Evolutionary conservation across 2,888 invertebrate genomes (phyloP).

Genomic region (Apodemia hepburni): DNA sequence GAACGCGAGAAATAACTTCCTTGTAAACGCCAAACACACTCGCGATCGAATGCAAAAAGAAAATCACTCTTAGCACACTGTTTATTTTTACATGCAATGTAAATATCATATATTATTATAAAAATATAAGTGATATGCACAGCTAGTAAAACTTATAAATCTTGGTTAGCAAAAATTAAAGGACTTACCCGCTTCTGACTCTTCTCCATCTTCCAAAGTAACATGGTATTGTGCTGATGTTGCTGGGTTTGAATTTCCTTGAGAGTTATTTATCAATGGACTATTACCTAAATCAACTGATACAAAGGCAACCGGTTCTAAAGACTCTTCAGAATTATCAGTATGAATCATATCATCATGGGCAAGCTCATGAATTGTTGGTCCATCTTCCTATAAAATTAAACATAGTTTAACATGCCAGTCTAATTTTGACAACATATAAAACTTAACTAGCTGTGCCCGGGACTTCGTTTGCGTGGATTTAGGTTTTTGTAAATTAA

Average conservation of each 20-base stretch:
- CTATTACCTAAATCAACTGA: conserved; percentile 44
- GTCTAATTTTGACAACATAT: background rate
- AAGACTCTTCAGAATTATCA: conserved; percentile 53
- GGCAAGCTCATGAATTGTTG: conserved; percentile 72
- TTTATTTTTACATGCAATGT: no score
- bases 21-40: no score
- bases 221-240: conserved; percentile 57
- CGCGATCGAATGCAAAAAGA: no score
- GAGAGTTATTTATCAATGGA: conserved; percentile 27
- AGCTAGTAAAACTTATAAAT: no score
- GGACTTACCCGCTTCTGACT: conserved; percentile 50
- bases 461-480: no score
- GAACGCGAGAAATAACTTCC: no score
- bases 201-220: conserved; percentile 70
- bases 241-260: conserved; percentile 39
- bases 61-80: no score
- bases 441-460: no score
- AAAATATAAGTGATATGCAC: no score
- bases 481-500: no score
- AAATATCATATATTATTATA: no score
- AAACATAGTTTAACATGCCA: conserved; percentile 12
- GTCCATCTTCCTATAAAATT: conserved; percentile 66
- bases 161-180: no score
- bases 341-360: conserved; percentile 64
- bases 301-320: conserved; percentile 48